phyloP scores from a whole-genome alignment of 2,797 vertebrate species.

The Lepus townsendii region DNA sequence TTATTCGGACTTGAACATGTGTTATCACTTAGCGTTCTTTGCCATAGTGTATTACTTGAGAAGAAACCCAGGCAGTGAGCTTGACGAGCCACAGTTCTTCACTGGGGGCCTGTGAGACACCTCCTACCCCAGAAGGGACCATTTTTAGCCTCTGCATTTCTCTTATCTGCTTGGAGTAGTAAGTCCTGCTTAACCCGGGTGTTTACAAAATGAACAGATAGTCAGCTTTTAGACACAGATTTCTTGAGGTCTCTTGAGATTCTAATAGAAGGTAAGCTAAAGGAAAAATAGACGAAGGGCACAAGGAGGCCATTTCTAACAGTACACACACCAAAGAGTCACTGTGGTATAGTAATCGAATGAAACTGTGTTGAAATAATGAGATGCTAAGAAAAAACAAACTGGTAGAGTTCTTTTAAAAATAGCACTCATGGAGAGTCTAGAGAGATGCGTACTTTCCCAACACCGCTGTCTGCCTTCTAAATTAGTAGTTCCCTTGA shows the following conservation, averaged over 20 bases:
- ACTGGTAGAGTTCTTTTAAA: not conserved
- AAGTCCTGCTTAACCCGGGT: not conserved
- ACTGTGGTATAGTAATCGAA: not conserved
- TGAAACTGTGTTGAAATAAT: not conserved
- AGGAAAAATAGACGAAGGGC: constrained; percentile 14
- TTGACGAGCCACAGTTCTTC: not conserved
- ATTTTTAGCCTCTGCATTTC: not conserved
- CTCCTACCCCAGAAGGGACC: not conserved
- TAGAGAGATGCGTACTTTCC: not conserved
- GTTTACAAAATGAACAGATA: not conserved
- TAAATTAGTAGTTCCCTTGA: not conserved
- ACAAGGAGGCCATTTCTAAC: not conserved
- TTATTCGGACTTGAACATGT: constrained; percentile 14
- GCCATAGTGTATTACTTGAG: not conserved
- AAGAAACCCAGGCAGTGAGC: not conserved
- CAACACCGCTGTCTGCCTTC: not conserved
- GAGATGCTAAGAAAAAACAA: not conserved
- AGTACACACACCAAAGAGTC: not conserved
- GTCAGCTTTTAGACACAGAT: not conserved
- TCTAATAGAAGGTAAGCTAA: not conserved
- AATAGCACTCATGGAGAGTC: not conserved
- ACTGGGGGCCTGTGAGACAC: not conserved
- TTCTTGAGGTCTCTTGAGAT: not conserved
- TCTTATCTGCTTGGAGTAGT: not conserved
- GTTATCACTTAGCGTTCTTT: constrained; percentile 55